phyloP scores from a whole-genome alignment of 2,888 invertebrate species.

The Lydus trimaculatus region DNA sequence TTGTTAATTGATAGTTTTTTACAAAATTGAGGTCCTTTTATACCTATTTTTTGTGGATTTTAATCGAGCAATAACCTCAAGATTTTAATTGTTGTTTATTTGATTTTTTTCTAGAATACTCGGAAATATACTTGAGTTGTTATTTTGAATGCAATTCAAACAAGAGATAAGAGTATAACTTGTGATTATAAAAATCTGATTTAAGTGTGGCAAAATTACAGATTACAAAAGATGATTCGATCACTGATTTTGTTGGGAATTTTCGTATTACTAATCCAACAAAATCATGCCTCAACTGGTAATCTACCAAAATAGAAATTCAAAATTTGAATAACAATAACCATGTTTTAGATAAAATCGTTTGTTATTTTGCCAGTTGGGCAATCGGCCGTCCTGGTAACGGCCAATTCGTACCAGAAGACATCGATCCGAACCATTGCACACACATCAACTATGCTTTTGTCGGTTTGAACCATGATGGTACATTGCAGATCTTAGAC shows the following conservation, averaged over 20 bases:
- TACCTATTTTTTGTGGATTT: not conserved
- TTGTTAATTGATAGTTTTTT: not conserved
- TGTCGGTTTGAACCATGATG: conserved; percentile 19
- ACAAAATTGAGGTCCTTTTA: not conserved
- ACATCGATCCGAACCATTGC: conserved; percentile 24
- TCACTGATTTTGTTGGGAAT: not conserved
- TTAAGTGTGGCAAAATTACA: not conserved
- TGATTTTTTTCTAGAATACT: not conserved
- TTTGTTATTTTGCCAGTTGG: conserved; percentile 30
- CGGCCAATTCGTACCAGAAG: conserved; percentile 27
- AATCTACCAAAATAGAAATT: not conserved
- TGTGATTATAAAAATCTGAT: not conserved
- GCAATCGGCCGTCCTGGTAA: conserved; percentile 20
- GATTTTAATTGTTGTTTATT: not conserved
- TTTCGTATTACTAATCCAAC: not conserved
- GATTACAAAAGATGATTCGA: not conserved
- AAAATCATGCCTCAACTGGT: conserved; percentile 12
- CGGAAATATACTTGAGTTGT: not conserved
- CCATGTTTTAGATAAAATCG: conserved; percentile 27
- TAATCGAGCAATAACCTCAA: not conserved
- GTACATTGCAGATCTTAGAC: conserved; percentile 24
- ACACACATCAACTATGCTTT: conserved; percentile 30
- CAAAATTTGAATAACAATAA: not conserved
- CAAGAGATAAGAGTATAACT: not conserved
- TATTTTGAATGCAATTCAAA: not conserved